Percentiles rank a stretch among this genome's conserved stretches.
phyloP scores from a whole-genome alignment of 2,113 vertebrate genomes.

The Spilogale gracilis region DNA sequence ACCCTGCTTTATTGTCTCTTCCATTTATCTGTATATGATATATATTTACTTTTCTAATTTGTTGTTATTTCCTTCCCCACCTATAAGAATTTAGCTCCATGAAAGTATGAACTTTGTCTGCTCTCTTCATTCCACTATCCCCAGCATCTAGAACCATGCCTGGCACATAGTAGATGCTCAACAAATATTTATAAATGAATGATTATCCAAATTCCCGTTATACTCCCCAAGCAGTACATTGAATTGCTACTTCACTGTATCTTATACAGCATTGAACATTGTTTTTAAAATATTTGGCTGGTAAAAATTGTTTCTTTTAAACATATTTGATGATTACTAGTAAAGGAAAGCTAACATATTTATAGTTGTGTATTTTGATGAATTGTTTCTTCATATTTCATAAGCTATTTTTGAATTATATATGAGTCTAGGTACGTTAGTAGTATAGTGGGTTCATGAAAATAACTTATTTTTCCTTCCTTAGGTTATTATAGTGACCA shows the following conservation, averaged over 20 bases:
- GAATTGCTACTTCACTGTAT: not conserved
- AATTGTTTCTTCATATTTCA: slow-evolving; percentile 63
- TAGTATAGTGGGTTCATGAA: slow-evolving; percentile 46
- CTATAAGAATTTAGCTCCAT: slow-evolving; percentile 33
- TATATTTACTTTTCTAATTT: slow-evolving; percentile 52
- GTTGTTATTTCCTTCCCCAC: slow-evolving; percentile 15
- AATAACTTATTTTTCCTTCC: slow-evolving; percentile 78
- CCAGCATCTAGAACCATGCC: slow-evolving; percentile 67
- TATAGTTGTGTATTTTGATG: slow-evolving; percentile 59
- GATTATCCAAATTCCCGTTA: slow-evolving; percentile 29
- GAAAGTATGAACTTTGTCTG: slow-evolving; percentile 50
- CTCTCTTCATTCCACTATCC: slow-evolving; percentile 53
- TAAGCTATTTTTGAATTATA: slow-evolving; percentile 67
- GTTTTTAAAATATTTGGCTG: slow-evolving; percentile 58
- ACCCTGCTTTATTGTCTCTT: slow-evolving; percentile 54
- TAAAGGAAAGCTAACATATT: slow-evolving; percentile 44
- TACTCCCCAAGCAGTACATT: slow-evolving; percentile 2
- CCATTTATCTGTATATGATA: slow-evolving; percentile 24
- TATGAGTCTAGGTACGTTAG: slow-evolving; percentile 1
- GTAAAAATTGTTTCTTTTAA: slow-evolving; percentile 54
- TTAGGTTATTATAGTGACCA: slow-evolving; percentile 99
- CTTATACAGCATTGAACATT: slow-evolving; percentile 2
- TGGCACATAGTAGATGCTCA: slow-evolving; percentile 82
- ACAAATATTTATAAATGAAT: slow-evolving; percentile 65
- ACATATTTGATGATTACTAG: not conserved